Conservation (phyloP, 2,797 vertebrate genomes). For the Steatocranus sp. region DNA sequence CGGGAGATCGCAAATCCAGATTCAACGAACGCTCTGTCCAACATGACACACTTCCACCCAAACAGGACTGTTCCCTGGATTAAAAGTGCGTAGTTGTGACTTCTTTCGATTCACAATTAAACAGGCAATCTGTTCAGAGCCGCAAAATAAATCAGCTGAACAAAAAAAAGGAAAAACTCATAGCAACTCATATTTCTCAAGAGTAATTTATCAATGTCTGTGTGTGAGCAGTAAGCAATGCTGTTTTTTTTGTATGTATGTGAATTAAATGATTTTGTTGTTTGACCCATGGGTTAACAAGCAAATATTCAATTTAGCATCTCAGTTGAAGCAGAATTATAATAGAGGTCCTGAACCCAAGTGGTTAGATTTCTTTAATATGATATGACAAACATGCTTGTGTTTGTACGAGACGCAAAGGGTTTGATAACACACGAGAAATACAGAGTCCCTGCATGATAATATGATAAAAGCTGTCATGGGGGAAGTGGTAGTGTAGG, state of each 20-base stretch:
- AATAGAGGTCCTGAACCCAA: background rate
- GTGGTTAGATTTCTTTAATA: background rate
- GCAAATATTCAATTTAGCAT: background rate
- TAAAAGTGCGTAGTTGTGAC: constrained; percentile 50
- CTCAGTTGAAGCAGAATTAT: background rate
- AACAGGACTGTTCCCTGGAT: constrained; percentile 9
- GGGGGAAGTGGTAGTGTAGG: background rate
- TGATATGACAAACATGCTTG: background rate
- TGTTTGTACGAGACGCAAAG: background rate
- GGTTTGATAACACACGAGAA: background rate
- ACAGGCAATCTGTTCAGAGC: constrained; percentile 46
- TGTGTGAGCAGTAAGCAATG: background rate
- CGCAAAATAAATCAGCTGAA: constrained; percentile 43
- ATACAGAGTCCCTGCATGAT: background rate
- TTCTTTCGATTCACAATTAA: constrained; percentile 61
- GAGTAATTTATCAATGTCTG: constrained; percentile 34
- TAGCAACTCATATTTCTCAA: background rate
- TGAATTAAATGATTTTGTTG: constrained; percentile 3
- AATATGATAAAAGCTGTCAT: background rate
- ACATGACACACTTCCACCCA: constrained; percentile 48
- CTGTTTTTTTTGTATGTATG: background rate
- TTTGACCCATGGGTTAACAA: constrained; percentile 11
- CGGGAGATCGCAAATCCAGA: constrained; percentile 30
- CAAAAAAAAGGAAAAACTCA: constrained; percentile 13
- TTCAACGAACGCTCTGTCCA: background rate